These are phyloP conservation scores for Erebia ligea DNA, from an alignment of 2,888 invertebrate species.

Conservation along the genomic window DNA sequence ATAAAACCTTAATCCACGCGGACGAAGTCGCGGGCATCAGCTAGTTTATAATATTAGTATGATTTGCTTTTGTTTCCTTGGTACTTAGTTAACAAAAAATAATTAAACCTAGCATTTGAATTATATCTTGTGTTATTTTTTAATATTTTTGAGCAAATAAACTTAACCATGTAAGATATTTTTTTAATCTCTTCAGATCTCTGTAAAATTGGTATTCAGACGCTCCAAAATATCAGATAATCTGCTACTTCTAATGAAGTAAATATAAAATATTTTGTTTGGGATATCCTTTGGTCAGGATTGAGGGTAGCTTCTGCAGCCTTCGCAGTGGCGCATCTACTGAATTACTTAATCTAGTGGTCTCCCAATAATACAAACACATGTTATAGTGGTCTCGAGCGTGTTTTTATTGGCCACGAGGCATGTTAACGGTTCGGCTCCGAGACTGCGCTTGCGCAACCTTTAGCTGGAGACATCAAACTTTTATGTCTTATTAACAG, in stretches of 20 bases:
- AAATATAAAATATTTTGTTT: too few species aligned
- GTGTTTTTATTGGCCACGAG: slow-evolving; percentile 53
- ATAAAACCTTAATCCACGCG: too few species aligned
- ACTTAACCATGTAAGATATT: too few species aligned
- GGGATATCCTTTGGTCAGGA: background rate
- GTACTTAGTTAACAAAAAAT: background rate
- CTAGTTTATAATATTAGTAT: too few species aligned
- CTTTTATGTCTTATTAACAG: slow-evolving; percentile 27
- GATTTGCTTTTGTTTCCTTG: too few species aligned
- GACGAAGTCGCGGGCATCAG: too few species aligned
- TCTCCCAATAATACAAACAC: slow-evolving; percentile 51
- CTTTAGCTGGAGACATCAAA: slow-evolving; percentile 30
- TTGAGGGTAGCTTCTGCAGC: background rate
- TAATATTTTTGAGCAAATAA: too few species aligned
- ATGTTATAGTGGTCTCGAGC: slow-evolving; percentile 49
- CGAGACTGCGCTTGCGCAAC: slow-evolving; percentile 31
- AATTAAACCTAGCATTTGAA: too few species aligned
- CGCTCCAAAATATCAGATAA: background rate
- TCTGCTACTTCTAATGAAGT: too few species aligned
- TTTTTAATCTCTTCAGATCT: too few species aligned
- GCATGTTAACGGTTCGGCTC: slow-evolving; percentile 42
- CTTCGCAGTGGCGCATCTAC: slow-evolving; percentile 42
- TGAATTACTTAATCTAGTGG: slow-evolving; percentile 28
- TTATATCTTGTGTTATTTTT: too few species aligned
- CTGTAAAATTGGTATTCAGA: too few species aligned